These are phyloP conservation scores for Anas flavirostris DNA, from an alignment of 2,797 vertebrate species.

Conservation along the genomic window DNA sequence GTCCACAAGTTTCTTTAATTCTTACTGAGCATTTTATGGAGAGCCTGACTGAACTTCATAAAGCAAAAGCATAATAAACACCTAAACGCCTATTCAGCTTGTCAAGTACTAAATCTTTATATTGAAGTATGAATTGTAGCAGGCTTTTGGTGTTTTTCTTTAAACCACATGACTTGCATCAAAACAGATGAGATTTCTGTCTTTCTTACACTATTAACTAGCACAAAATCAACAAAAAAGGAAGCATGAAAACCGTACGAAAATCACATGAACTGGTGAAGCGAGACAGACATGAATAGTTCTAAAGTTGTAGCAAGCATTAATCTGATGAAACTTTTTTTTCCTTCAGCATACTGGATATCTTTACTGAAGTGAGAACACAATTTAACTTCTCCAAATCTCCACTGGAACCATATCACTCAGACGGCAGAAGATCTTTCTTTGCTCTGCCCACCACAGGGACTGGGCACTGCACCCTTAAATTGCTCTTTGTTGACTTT, in stretches of 20 bases:
- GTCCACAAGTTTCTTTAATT: not conserved
- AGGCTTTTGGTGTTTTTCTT: not conserved
- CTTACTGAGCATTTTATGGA: not conserved
- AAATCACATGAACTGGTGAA: not conserved
- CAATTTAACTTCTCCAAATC: not conserved
- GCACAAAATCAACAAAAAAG: not conserved
- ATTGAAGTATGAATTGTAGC: not conserved
- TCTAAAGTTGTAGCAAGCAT: constrained; percentile 10
- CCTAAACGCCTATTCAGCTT: not conserved
- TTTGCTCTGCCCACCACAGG: not conserved
- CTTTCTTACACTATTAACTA: not conserved
- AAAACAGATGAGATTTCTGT: not conserved
- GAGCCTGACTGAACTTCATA: constrained; percentile 38
- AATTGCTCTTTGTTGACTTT: not conserved
- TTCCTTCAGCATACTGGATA: not conserved
- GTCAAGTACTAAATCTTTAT: not conserved
- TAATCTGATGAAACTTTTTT: not conserved
- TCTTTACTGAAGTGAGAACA: not conserved
- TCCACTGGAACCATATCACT: not conserved
- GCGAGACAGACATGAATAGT: not conserved
- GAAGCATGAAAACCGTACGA: not conserved
- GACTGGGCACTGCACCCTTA: not conserved
- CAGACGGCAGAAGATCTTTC: not conserved
- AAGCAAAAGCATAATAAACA: not conserved
- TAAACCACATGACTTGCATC: not conserved